Conservation (phyloP, 2,888 invertebrate species). For the Pelosia muscerda region DNA sequence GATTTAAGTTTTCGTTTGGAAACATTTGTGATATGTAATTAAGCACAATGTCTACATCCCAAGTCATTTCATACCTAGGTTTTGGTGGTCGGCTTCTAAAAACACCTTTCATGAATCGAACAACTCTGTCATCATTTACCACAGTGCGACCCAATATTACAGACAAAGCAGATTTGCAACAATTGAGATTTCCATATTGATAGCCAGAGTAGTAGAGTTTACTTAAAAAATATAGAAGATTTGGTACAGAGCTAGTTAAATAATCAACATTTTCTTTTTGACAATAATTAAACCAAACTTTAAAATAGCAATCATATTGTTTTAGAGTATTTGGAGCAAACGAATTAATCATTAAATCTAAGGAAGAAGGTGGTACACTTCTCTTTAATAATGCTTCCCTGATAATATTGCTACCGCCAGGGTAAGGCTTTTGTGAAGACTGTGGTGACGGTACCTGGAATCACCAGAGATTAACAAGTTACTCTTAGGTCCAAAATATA, state of each 20-base stretch:
- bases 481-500: neutral
- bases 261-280: neutral
- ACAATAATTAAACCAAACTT: slow-evolving; percentile 17
- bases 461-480: neutral
- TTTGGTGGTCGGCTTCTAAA: neutral
- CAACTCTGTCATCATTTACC: slow-evolving; percentile 1
- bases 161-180: neutral
- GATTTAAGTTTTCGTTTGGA: no score
- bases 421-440: neutral
- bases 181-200: slow-evolving; percentile 1
- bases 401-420: neutral
- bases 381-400: slow-evolving; percentile 10
- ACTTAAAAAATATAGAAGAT: neutral
- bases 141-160: neutral
- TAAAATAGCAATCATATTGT: slow-evolving; percentile 15
- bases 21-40: no score
- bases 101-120: slow-evolving; percentile 12
- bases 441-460: neutral
- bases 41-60: neutral
- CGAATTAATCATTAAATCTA: slow-evolving; percentile 12
- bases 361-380: slow-evolving; percentile 11
- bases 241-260: neutral
- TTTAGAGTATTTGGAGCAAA: slow-evolving; percentile 10
- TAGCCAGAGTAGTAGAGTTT: neutral
- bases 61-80: slow-evolving; percentile 3